phyloP scores from a whole-genome alignment of 2,113 vertebrate genomes.

The Hippocampus abdominalis region DNA sequence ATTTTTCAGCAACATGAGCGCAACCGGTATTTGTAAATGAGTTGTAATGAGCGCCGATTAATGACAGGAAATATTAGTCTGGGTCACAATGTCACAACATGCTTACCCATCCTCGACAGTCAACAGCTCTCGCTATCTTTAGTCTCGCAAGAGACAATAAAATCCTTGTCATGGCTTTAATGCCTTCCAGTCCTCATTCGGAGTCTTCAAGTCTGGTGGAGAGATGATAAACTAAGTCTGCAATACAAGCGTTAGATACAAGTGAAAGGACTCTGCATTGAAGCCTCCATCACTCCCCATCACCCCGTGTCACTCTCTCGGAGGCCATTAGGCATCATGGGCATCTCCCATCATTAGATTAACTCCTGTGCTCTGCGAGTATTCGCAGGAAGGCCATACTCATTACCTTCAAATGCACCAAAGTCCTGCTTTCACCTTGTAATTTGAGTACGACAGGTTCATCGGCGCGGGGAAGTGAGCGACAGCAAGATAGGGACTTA shows the following conservation, averaged over 20 bases:
- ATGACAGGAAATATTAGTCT: conserved; percentile 15
- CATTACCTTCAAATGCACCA: conserved; percentile 57
- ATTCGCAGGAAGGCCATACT: conserved; percentile 52
- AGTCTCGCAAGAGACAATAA: conserved; percentile 9
- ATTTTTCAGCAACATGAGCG: not conserved
- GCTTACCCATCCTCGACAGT: not conserved
- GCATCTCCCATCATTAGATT: conserved; percentile 67
- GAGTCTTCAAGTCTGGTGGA: conserved; percentile 1
- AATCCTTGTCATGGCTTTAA: conserved; percentile 4
- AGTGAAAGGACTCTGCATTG: conserved; percentile 13
- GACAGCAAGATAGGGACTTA: conserved; percentile 31
- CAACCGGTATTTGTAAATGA: not conserved
- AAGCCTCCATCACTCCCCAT: conserved; percentile 27
- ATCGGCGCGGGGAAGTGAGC: conserved; percentile 42
- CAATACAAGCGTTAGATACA: not conserved
- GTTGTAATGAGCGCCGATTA: not conserved
- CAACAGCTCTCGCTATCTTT: not conserved
- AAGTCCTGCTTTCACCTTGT: conserved; percentile 60
- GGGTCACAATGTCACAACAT: conserved; percentile 12
- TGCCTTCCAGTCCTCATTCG: conserved; percentile 1
- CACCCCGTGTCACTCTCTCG: conserved; percentile 17
- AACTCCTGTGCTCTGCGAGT: conserved; percentile 51
- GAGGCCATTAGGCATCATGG: conserved; percentile 43
- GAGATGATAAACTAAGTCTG: conserved; percentile 8
- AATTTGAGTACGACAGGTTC: conserved; percentile 54